Percentiles rank a stretch among this genome's conserved stretches.
Evolutionary conservation across 1,140 invertebrate species (phyloP).

Genomic region (Sminthurides bifidus): DNA sequence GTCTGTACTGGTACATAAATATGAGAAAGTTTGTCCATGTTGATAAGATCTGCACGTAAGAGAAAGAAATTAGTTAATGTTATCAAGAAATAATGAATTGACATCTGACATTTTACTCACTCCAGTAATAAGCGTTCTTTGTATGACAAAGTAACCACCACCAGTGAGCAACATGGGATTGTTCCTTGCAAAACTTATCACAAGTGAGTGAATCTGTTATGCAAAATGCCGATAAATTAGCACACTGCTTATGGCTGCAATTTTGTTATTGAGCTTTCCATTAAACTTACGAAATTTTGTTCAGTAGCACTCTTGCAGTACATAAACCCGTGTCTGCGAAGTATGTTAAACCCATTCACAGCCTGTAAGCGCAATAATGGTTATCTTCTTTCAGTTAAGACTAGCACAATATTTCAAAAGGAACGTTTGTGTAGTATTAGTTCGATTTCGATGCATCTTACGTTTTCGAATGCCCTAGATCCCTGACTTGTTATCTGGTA

Average conservation of each 20-base stretch:
- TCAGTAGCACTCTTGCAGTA: constrained; percentile 14
- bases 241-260: background rate
- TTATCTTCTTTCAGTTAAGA: too few relatives aligned
- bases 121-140: background rate
- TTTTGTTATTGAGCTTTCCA: background rate
- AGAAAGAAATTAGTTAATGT: background rate
- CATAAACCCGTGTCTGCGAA: constrained; percentile 22
- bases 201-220: constrained; percentile 10
- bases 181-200: constrained; percentile 19
- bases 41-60: background rate
- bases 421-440: too few relatives aligned
- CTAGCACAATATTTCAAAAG: too few relatives aligned
- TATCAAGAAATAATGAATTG: background rate
- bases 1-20: background rate
- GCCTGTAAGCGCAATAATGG: constrained; percentile 9
- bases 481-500: background rate
- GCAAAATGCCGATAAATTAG: background rate
- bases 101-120: background rate
- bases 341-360: constrained; percentile 18
- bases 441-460: background rate
- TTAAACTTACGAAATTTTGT: constrained; percentile 17
- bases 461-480: background rate
- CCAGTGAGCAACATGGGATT: constrained; percentile 18
- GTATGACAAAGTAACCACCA: constrained; percentile 7
- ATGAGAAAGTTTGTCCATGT: background rate